These are phyloP conservation scores for Netelia melanura DNA, from an alignment of 2,888 invertebrate species.

Conservation along the genomic window DNA sequence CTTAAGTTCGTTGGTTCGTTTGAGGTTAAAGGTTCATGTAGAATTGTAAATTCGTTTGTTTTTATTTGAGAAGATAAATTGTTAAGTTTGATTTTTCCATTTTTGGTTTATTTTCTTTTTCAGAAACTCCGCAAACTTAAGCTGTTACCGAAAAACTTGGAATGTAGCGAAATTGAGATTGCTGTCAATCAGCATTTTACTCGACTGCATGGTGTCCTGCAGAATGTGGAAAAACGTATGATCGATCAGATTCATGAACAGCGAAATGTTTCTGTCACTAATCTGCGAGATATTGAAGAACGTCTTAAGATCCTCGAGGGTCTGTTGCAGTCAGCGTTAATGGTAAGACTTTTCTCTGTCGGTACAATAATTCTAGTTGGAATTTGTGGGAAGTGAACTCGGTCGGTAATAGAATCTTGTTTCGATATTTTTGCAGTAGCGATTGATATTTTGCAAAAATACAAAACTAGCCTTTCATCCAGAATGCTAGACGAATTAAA, in stretches of 20 bases:
- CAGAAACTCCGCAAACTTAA: constrained; percentile 71
- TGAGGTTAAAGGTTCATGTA: too few relatives aligned
- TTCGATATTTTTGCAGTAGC: too few relatives aligned
- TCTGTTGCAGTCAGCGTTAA: constrained; percentile 66
- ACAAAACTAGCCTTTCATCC: too few relatives aligned
- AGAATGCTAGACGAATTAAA: too few relatives aligned
- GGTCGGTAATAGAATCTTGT: too few relatives aligned
- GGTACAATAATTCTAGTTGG: neutral
- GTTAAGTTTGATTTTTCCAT: neutral
- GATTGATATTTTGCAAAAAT: too few relatives aligned
- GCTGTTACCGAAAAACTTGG: constrained; percentile 42
- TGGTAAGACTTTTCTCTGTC: constrained; percentile 70
- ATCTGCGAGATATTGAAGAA: constrained; percentile 70
- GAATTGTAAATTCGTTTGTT: too few relatives aligned
- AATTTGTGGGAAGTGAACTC: too few relatives aligned
- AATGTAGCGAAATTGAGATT: constrained; percentile 77
- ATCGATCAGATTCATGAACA: constrained; percentile 80
- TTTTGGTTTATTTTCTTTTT: constrained; percentile 64
- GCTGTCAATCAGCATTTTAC: constrained; percentile 86
- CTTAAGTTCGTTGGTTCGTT: too few relatives aligned
- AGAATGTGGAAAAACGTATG: constrained; percentile 86
- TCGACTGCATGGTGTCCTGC: constrained; percentile 85
- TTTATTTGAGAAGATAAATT: neutral
- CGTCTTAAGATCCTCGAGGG: constrained; percentile 70
- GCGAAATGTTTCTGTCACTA: constrained; percentile 13